Base-by-base conservation (phyloP, 2,797 vertebrate species). In the Oreochromis grahami region DNA sequence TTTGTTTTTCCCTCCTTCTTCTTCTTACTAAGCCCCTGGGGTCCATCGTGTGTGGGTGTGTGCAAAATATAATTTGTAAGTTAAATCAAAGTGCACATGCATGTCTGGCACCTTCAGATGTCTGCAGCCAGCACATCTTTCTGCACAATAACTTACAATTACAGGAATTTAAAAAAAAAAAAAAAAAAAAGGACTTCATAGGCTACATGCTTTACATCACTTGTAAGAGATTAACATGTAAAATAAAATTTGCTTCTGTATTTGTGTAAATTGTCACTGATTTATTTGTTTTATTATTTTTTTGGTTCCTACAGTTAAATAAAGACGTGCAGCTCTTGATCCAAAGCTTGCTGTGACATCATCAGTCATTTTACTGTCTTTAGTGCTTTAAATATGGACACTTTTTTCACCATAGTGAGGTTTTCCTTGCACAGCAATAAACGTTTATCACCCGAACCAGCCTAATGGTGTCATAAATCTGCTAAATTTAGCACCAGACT, bases 391-490 rank as follows among this genome's bases (percentile, higher is more conserved):
- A 60, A 81, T 76, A 24, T 91, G 24, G 82, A 74, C 65, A 86
- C 50, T 72, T 77, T 76, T 43, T 82, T 81, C 56, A 63, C 74
- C 82, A 85, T 81, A 60, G 13, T 79, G 76, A 55, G 11, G 76
- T 83, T 89, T 89, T 88, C 90, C 68, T 91, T 88, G 81, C 79
- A 80, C 86, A 78, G 81, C 86, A 96, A 94, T 94, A 95, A 95
- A 93, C 83, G 81, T 90, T 92, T 91, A 79, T 83, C 77, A 92
- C 84, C 32, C 17, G 36, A 78, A 85, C 80, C 83, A 70, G 52
- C 77, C 65, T 24, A 79, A 32, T 1, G 3, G 26, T 68, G 1
- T 4, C 26, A 12, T 8, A 6, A 32, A n/a, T 63, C 10, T 43
- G 63, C 63, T 15, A 26, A 68, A 0, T 17, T 43, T 43, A 15